phyloP scores from a whole-genome alignment of 2,797 vertebrate species.

The Sebastes jordani region DNA sequence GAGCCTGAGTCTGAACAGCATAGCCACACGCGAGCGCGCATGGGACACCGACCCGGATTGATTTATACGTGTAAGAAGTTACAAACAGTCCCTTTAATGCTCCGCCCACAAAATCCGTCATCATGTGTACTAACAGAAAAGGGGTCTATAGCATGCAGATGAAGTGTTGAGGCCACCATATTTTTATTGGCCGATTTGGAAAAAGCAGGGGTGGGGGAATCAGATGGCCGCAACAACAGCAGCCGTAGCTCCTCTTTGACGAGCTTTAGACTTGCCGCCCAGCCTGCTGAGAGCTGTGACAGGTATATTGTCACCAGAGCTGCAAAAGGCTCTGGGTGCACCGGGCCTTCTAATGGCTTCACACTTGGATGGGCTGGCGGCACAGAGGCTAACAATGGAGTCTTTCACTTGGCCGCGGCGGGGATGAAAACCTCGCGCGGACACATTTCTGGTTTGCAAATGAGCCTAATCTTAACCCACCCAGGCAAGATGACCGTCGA shows the following conservation, averaged over 20 bases:
- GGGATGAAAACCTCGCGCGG: not conserved
- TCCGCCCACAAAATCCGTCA: too few relatives aligned
- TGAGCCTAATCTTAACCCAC: slow-evolving; percentile 35
- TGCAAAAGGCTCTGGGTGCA: not conserved
- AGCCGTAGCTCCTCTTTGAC: slow-evolving; percentile 28
- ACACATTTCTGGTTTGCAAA: slow-evolving; percentile 41
- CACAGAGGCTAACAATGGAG: slow-evolving; percentile 33
- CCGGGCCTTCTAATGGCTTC: slow-evolving; percentile 23
- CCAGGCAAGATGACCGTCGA: not conserved
- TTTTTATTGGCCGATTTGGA: slow-evolving; percentile 30
- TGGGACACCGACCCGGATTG: too few relatives aligned
- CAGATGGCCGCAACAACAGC: slow-evolving; percentile 21
- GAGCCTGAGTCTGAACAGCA: too few relatives aligned
- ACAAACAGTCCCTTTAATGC: too few relatives aligned
- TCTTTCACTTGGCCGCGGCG: slow-evolving; percentile 28
- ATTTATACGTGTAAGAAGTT: too few relatives aligned
- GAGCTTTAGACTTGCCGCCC: slow-evolving; percentile 16
- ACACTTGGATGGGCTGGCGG: slow-evolving; percentile 15
- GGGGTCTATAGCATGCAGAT: not conserved
- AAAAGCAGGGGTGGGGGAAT: slow-evolving; percentile 1
- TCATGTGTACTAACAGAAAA: too few relatives aligned
- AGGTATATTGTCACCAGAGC: slow-evolving; percentile 48
- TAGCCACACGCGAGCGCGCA: too few relatives aligned
- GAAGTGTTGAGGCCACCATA: not conserved
- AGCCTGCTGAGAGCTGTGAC: slow-evolving; percentile 33